Percentiles rank a stretch among this genome's conserved stretches.
phyloP scores from a whole-genome alignment of 1,140 invertebrate genomes.

The Cepaea nemoralis region DNA sequence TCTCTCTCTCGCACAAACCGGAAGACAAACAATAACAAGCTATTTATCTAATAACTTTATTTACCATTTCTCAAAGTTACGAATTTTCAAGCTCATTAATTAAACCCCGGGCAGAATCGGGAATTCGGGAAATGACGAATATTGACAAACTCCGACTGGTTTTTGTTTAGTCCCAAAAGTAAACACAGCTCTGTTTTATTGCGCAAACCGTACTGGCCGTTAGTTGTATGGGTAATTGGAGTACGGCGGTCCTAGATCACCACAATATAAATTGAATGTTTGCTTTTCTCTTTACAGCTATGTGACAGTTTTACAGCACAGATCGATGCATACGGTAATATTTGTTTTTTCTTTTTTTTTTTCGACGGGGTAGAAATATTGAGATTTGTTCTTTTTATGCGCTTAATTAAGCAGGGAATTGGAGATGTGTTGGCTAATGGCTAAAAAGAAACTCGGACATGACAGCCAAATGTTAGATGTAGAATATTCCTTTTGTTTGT shows the following conservation, averaged over 20 bases:
- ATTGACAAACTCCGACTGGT: constrained; percentile 1
- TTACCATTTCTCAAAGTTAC: not conserved
- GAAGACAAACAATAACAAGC: too few species aligned
- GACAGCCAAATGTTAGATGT: too few species aligned
- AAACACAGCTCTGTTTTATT: not conserved
- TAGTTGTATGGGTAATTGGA: not conserved
- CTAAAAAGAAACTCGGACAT: too few species aligned
- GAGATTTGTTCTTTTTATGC: constrained; percentile 1
- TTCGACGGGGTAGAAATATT: not conserved
- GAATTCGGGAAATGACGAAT: not conserved
- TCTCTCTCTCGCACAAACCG: too few species aligned
- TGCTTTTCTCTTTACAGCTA: not conserved
- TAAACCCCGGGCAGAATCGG: not conserved
- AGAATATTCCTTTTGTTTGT: too few species aligned
- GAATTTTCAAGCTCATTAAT: not conserved
- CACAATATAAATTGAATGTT: constrained; percentile 6
- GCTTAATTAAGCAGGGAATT: not conserved
- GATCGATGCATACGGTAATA: constrained; percentile 9
- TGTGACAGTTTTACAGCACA: constrained; percentile 12
- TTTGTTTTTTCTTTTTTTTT: not conserved
- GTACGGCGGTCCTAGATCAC: not conserved
- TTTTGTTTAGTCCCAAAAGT: constrained; percentile 13
- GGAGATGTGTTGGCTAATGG: too few species aligned
- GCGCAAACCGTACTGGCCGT: not conserved
- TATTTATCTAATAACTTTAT: too few species aligned